Base-by-base conservation (phyloP, 2,113 vertebrate genomes). In the Arizona elegans region DNA sequence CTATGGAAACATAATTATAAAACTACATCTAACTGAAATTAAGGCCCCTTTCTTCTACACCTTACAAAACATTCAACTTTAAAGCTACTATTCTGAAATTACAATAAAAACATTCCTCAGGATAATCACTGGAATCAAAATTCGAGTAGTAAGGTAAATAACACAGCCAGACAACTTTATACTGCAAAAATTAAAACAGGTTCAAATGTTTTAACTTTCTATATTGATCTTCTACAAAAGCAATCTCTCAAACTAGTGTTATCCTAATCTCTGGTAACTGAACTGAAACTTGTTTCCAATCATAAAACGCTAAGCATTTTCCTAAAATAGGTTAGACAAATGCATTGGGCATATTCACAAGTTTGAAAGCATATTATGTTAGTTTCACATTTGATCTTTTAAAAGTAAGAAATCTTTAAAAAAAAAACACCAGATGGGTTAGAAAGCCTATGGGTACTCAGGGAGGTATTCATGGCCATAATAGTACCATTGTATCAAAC, bases 31-130 rank as follows among this genome's bases (percentile, higher is more conserved):
- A 55, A 91, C 2, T 90, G 90, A 92, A 95, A 93, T 85, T 95
- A 96, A 97, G 95, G 94, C 95, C 92, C 87, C 94, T 95, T 94
- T 91, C 94, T 13, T 93, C 92, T 91, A 90, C 1, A 93, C 0
- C 65, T 43, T 96, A 88, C 88, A 93, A 43, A 94, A 97, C 8
- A 96, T 62, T 33, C 92, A 29, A 94, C 65, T 86, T 86, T 53
- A 93, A 95, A 87, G 8, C 50, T 81, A 93, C 90, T 21, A 4
- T 38, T 86, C 87, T 92, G 12, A 92, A 43, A 92, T 89, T 13
- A 93, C 50, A 96, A 62, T 90, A 96, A 91, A 89, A 33, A 91
- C 33, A 43, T 65, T 87, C 85, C 21, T 81, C 33, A 81, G 1
- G 47, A n/a, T 24, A 87, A 33, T 15, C 70, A 62, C 3, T 47